Percentiles rank a stretch among this genome's conserved stretches.
Conservation (phyloP, 2,113 vertebrate species). For the Petrocephalus zakoni region DNA sequence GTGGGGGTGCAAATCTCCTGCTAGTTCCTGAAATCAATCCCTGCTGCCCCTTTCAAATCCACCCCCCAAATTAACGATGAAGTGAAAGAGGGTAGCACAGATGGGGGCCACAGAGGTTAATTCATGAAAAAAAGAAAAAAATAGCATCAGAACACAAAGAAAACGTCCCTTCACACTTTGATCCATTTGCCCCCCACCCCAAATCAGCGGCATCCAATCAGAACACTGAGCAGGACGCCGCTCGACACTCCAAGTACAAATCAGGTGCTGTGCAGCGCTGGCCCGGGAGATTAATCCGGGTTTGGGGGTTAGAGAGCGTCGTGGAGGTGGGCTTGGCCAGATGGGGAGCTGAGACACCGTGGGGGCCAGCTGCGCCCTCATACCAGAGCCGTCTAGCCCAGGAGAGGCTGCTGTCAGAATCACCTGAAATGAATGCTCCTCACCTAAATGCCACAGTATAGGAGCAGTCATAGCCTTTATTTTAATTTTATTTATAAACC, state of each 20-base stretch:
- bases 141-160: constrained; percentile 51
- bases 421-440: too few species aligned
- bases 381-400: not conserved
- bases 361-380: not conserved
- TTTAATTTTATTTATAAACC: too few species aligned
- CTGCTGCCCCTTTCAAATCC: constrained; percentile 28
- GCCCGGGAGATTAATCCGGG: constrained; percentile 30
- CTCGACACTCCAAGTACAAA: constrained; percentile 48
- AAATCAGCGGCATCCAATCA: constrained; percentile 41
- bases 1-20: constrained; percentile 30
- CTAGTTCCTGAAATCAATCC: constrained; percentile 42
- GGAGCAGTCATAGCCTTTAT: too few species aligned
- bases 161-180: constrained; percentile 38
- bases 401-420: too few species aligned
- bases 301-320: constrained; percentile 33
- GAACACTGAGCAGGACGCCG: constrained; percentile 37
- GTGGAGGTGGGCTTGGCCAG: constrained; percentile 2
- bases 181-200: constrained; percentile 42
- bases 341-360: not conserved
- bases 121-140: constrained; percentile 33
- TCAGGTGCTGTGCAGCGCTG: constrained; percentile 44
- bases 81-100: constrained; percentile 23
- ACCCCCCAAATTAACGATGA: constrained; percentile 26
- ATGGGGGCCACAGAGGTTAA: constrained; percentile 38
- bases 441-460: too few species aligned